Evolutionary conservation across 2,888 invertebrate species (phyloP).

Genomic region (Phaedon cochleariae): DNA sequence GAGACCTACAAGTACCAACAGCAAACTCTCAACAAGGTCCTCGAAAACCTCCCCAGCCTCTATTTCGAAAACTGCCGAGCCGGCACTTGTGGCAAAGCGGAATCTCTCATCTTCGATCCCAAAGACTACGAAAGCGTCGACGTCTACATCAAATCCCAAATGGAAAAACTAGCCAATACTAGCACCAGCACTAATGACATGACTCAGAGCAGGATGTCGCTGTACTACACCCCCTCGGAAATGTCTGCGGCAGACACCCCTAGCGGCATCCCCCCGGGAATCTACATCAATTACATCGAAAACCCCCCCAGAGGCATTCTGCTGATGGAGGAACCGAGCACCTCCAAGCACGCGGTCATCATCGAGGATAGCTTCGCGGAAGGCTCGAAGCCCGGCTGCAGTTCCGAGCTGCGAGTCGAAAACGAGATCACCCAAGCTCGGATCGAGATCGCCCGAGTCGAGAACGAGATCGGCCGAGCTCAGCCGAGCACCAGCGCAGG

Average conservation of each 20-base stretch:
- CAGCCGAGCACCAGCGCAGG: constrained; percentile 52
- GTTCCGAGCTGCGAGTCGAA: constrained; percentile 50
- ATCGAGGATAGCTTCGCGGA: constrained; percentile 15
- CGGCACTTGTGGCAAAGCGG: constrained; percentile 79
- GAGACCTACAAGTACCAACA: constrained; percentile 97
- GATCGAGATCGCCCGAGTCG: constrained; percentile 50
- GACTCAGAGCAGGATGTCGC: constrained; percentile 72
- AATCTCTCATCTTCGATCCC: constrained; percentile 76
- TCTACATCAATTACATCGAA: constrained; percentile 76
- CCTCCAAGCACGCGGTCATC: constrained; percentile 49
- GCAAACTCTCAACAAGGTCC: constrained; percentile 90
- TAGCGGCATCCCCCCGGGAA: constrained; percentile 63
- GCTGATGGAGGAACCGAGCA: constrained; percentile 54
- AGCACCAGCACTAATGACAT: constrained; percentile 64
- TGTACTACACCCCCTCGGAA: constrained; percentile 86
- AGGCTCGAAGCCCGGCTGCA: constrained; percentile 57
- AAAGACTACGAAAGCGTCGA: constrained; percentile 72
- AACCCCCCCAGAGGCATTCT: constrained; percentile 44
- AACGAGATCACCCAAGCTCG: constrained; percentile 22
- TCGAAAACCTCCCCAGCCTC: constrained; percentile 89
- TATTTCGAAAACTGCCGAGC: constrained; percentile 94
- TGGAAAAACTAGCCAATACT: constrained; percentile 69
- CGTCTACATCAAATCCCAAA: constrained; percentile 74
- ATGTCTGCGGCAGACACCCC: constrained; percentile 68
- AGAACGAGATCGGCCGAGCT: constrained; percentile 7